phyloP scores from a whole-genome alignment of 2,888 invertebrate genomes.

The Drosophila falleni region DNA sequence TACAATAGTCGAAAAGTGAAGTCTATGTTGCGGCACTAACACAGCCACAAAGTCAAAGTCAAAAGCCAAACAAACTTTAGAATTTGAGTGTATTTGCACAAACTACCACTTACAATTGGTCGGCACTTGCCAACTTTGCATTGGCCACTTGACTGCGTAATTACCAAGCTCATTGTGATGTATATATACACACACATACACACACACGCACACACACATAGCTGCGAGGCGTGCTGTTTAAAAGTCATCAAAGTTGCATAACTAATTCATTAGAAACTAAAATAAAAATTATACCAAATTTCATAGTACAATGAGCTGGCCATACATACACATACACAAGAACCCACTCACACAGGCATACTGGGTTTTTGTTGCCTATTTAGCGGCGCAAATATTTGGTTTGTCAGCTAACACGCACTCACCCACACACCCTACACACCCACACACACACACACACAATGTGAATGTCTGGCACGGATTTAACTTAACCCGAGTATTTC shows the following conservation, averaged over 20 bases:
- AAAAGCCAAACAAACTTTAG: slow-evolving; percentile 11
- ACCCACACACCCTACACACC: background rate
- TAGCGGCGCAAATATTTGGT: slow-evolving; percentile 62
- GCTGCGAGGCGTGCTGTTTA: slow-evolving; percentile 21
- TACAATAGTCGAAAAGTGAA: background rate
- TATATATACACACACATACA: slow-evolving; percentile 11
- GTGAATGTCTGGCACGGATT: slow-evolving; percentile 39
- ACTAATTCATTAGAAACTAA: slow-evolving; percentile 52
- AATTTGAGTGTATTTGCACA: slow-evolving; percentile 21
- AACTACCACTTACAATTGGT: slow-evolving; percentile 15
- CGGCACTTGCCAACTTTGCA: slow-evolving; percentile 34
- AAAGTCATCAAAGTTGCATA: slow-evolving; percentile 59
- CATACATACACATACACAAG: slow-evolving; percentile 10
- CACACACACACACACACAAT: background rate
- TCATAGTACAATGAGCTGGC: slow-evolving; percentile 33
- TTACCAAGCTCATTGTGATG: slow-evolving; percentile 25
- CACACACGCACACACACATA: slow-evolving; percentile 4
- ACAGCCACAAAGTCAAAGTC: slow-evolving; percentile 13
- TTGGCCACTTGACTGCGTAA: slow-evolving; percentile 23
- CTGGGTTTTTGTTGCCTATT: slow-evolving; percentile 61
- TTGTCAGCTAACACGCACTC: slow-evolving; percentile 29
- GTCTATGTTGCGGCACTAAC: background rate
- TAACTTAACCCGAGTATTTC: slow-evolving; percentile 55
- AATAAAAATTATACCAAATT: slow-evolving; percentile 14
- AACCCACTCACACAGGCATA: background rate